Percentiles rank a stretch among this genome's conserved stretches.
These are phyloP conservation scores for Dendrocincla tyrannina DNA, from an alignment of 2,797 vertebrate genomes.

Conservation along the genomic window DNA sequence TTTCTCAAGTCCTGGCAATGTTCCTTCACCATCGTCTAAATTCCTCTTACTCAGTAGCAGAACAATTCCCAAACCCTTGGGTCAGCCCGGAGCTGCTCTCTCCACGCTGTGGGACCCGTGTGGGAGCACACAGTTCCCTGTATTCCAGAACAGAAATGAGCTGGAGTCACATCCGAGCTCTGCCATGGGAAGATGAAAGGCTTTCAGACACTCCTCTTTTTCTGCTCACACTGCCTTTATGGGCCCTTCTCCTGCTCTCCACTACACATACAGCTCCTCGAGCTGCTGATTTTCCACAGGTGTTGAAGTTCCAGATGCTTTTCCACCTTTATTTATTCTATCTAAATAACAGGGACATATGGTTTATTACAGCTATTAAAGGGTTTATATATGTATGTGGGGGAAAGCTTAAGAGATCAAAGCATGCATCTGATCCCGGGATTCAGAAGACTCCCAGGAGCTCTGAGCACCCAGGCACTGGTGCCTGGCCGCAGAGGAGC, in stretches of 20 bases:
- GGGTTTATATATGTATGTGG: background rate
- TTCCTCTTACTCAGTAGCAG: background rate
- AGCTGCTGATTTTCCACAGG: background rate
- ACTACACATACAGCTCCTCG: background rate
- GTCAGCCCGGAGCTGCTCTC: background rate
- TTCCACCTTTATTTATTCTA: background rate
- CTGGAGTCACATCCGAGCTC: background rate
- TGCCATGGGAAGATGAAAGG: background rate
- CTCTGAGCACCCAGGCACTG: background rate
- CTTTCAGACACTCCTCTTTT: background rate
- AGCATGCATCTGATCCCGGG: background rate
- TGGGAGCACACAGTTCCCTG: background rate
- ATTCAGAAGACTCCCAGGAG: background rate
- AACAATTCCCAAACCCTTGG: background rate
- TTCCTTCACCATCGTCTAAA: background rate
- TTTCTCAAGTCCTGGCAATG: background rate
- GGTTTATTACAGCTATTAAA: background rate
- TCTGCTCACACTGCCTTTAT: background rate
- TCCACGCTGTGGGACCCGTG: background rate
- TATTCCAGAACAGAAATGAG: constrained; percentile 4
- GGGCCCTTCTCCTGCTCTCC: background rate
- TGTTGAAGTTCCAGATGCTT: background rate
- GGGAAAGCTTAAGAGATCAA: background rate
- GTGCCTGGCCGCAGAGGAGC: background rate
- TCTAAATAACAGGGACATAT: background rate